Base-by-base conservation (phyloP, 2,888 invertebrate genomes). In the Spilosoma lubricipeda region DNA sequence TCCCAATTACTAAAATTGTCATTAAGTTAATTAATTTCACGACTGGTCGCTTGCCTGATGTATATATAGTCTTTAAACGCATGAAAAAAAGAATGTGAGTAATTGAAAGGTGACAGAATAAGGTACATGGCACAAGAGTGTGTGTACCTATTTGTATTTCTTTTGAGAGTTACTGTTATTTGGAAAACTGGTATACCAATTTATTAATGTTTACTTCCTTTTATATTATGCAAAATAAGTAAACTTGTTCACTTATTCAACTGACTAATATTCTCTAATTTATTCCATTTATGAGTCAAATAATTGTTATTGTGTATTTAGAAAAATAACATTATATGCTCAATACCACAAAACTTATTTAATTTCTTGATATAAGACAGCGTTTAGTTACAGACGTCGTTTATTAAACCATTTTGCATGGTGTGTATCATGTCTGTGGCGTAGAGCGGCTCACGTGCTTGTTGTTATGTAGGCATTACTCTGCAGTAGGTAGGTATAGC, bases 401-500 rank as follows among this genome's bases (percentile, higher is more conserved):
- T 69, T 65, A n/a, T 64, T 72, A 30, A 42, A 70, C 71, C 45
- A 33, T 70, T 48, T 59, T 66, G 67, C 39, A 67, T 65, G 45
- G n/a, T 39, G 70, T 59, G 30, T n/a, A 64, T 36, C 27, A 27
- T 56, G 66, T 65, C 67, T 39, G 63, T 64, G 68, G 42, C 76
- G 39, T 13, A 59, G 72, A 39, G 52, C 36, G 59, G 27, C 73
- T 63, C 67, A 67, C 65, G 56, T 56, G 45, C 56, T 18, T n/a
- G 23, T 33, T 56, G 68, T 64, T 67, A 65, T 64, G 70, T 76
- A 79, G 76, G 75, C 72, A 76, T 77, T 74, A 80, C 77, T 71
- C 77, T 70, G 73, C 72, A 80, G 79, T 78, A 80, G 78, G 79
- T 78, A 80, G 77, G 78, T 81, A 77, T 73, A 72, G 73, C 68